A percentile compares a stretch with the other conserved stretches of the same genome.
These are phyloP conservation scores for Caenorhabditis inopinata DNA, from an alignment of 1,140 invertebrate species.

Conservation along the genomic window DNA sequence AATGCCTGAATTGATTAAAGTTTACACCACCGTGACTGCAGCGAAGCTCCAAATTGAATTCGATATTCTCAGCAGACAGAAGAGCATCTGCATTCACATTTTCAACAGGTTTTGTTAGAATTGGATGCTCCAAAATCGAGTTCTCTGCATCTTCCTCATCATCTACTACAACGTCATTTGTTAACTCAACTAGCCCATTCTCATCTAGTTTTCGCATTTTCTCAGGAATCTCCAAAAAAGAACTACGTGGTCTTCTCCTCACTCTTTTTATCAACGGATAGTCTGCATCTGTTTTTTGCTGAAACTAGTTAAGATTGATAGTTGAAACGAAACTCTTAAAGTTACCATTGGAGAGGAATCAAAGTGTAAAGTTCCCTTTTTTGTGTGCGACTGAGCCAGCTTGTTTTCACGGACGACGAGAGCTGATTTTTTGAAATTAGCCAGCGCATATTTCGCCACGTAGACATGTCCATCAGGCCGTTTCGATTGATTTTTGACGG, in stretches of 20 bases:
- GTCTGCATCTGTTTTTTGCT: neutral
- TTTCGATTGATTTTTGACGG: neutral
- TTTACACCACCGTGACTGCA: neutral
- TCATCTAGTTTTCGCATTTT: neutral
- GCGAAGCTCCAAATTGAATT: constrained; percentile 7
- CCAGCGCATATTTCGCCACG: neutral
- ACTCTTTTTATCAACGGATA: neutral
- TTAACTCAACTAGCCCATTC: neutral
- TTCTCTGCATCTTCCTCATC: neutral
- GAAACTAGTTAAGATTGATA: neutral
- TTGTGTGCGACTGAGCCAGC: neutral
- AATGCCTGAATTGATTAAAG: constrained; percentile 7
- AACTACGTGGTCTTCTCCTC: neutral
- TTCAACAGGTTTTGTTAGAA: neutral
- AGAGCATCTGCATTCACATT: neutral
- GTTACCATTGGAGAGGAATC: neutral
- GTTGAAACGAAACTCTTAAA: too few relatives aligned
- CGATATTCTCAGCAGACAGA: neutral
- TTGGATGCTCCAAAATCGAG: neutral
- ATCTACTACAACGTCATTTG: neutral
- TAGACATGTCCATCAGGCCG: neutral
- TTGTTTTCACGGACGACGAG: neutral
- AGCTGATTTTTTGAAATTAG: constrained; percentile 15
- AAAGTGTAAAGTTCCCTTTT: neutral
- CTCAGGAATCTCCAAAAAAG: neutral